Evolutionary conservation across 2,888 invertebrate species (phyloP), one percentile per base, ranked within the genome.

Genomic region (Drosophila parthenogenetica): DNA sequence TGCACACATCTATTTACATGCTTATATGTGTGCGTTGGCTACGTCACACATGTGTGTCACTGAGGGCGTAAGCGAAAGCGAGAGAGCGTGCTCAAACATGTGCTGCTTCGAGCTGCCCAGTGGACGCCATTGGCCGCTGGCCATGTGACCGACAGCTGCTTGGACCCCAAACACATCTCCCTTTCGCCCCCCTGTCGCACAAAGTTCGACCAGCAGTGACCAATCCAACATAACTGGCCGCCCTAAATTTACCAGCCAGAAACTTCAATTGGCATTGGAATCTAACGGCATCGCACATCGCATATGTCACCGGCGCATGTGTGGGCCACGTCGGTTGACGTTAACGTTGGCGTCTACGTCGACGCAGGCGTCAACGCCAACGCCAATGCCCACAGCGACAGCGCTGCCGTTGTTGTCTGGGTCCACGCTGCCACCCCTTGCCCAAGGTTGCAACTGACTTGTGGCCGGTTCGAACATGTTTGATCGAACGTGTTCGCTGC

Each of bases 201-300:
- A 37, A 2, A 55, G 48, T 54, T 66, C 69, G 77, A 49, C 79
- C 79, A 67, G 55, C 76, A 68, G 57, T 86, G 87, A 81, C 83
- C 83, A 84, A 86, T 83, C 84, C 78, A 69, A 61, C 60, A 40
- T 68, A 66, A 65, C 81, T 79, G 81, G 71, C 81, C 77, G 53
- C 63, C 86, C 82, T 79, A 86, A 79, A 77, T 81, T 29, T 71
- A 74, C 69, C 72, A 61, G 79, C 65, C 80, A 80, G 73, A 66
- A 82, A 82, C 83, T 78, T 85, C 83, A 82, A 85, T 82, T 80
- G 65, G 51, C 68, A 74, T 77, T 62, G 69, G 65, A 54, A 43
- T 64, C 62, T 32, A 51, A 59, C 68, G 42, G 59, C 65, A 54
- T 29, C 17, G 50, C 14, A 22, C 54, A 17, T 43, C 51, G 46